A percentile compares a stretch with the other conserved stretches of the same genome.
These are phyloP conservation scores for Rhopalosiphum maidis DNA, from an alignment of 1,140 invertebrate species.

Conservation along the genomic window DNA sequence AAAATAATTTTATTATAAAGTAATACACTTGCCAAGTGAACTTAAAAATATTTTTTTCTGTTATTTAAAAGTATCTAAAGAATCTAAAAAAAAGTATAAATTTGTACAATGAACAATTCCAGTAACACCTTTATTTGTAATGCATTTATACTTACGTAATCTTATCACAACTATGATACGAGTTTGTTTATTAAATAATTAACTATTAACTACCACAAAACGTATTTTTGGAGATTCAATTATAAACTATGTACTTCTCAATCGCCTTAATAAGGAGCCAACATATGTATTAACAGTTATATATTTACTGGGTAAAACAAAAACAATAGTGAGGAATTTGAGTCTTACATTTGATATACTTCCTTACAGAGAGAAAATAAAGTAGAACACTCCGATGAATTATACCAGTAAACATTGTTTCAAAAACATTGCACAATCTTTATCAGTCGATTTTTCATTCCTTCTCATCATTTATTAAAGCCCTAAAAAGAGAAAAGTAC, in stretches of 20 bases:
- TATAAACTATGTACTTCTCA: background rate
- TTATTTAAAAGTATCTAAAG: no score
- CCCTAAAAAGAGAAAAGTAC: constrained; percentile 32
- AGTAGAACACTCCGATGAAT: background rate
- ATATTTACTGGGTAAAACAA: background rate
- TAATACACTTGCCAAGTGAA: no score
- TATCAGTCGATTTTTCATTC: constrained; percentile 39
- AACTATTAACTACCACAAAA: background rate
- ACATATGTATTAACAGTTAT: background rate
- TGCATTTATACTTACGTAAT: no score
- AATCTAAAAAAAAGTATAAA: no score
- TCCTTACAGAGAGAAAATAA: background rate
- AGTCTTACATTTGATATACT: background rate
- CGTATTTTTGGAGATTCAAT: background rate
- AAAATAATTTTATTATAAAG: no score
- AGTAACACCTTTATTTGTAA: no score
- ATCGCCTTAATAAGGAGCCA: background rate
- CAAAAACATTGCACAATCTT: constrained; percentile 42
- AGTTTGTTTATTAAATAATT: background rate
- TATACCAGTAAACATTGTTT: constrained; percentile 43
- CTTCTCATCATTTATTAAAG: constrained; percentile 51
- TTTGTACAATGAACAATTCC: no score
- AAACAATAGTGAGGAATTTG: background rate
- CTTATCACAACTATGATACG: background rate
- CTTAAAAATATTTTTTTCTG: no score